Base-by-base conservation (phyloP, 2,113 vertebrate species). In the Dendropsophus ebraccatus region DNA sequence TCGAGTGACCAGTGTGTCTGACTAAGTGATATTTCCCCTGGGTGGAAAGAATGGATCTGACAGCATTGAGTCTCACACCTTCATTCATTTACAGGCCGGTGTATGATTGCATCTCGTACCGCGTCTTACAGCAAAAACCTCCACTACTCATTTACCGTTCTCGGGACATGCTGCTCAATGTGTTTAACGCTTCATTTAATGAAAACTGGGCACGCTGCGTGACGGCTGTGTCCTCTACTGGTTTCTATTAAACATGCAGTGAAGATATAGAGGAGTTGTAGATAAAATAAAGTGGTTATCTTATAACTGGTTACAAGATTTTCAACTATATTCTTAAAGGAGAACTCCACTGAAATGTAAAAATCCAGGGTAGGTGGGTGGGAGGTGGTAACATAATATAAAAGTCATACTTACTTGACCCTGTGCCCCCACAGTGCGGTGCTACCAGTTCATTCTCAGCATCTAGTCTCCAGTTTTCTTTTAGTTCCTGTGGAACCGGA, bases 121-220 rank as follows among this genome's bases (percentile, higher is more conserved):
- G 78, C 37, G 47, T 62, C 77, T 41, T 79, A 83, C 65, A 73
- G 45, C 65, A 74, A 83, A n/a, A 72, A 82, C n/a, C 32, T 49
- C 35, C 9, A 72, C 14, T 23, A 47, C 54, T 45, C 70, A 30
- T 84, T 62, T 30, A 60, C 41, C 30, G 83, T 41, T 60, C 58
- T 76, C 50, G 41, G 54, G 60, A 76, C 70, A 74, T 60, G 70
- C 54, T 28, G 52, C 37, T 84, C 70, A 11, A 37, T 58, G 82
- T 58, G 52, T 83, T 83, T 83, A 84, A 84, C 72, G 50, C 54
- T 56, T 65, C 72, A 65, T 32, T 77, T 84, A 75, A 62, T 76
- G 25, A 84, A 65, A 84, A 25, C 17, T 41, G 9, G 4, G 4
- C 83, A 65, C 52, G 3, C 28, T 30, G 41, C 75, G 11, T 58